Percentiles rank a stretch among this genome's conserved stretches.
Conservation (phyloP, 53 echinoderm and acorn worm genomes). For the Holothuria leucospilota region DNA sequence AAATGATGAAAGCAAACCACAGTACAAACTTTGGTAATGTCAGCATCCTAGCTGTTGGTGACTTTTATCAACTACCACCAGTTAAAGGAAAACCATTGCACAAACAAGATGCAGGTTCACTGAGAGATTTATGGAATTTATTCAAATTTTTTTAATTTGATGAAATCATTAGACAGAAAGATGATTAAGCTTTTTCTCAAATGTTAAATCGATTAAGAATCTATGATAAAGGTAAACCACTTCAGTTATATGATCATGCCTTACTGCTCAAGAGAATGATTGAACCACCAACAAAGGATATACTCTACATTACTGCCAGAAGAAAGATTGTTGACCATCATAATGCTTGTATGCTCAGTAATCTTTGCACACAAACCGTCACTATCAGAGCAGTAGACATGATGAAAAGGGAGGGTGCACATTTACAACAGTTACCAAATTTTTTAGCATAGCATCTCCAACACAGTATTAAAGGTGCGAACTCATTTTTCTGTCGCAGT, state of each 20-base stretch:
- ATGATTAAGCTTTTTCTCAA: conserved; percentile 33
- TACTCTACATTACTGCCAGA: conserved; percentile 17
- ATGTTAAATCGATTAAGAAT: conserved; percentile 22
- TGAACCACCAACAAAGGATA: background rate
- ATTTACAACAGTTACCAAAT: background rate
- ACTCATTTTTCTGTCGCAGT: background rate
- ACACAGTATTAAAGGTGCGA: conserved; percentile 7
- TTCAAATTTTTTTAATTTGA: conserved; percentile 14
- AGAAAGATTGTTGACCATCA: conserved; percentile 44
- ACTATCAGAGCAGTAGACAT: conserved; percentile 11
- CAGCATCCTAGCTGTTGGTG: conserved; percentile 35
- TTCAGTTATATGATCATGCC: background rate
- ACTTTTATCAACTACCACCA: conserved; percentile 48
- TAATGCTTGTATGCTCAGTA: conserved; percentile 2
- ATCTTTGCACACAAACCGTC: conserved; percentile 11
- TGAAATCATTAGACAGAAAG: conserved; percentile 47
- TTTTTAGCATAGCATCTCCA: conserved; percentile 29
- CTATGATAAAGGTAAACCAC: conserved; percentile 5
- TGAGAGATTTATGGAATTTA: conserved; percentile 15
- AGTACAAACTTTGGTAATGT: conserved; percentile 36
- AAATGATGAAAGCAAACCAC: conserved; percentile 23
- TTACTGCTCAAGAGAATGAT: background rate
- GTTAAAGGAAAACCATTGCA: conserved; percentile 12
- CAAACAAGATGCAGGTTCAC: conserved; percentile 21
- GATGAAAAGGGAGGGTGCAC: background rate